Base-by-base conservation (phyloP, 2,113 vertebrate species). In the Aleadryas rufinucha region DNA sequence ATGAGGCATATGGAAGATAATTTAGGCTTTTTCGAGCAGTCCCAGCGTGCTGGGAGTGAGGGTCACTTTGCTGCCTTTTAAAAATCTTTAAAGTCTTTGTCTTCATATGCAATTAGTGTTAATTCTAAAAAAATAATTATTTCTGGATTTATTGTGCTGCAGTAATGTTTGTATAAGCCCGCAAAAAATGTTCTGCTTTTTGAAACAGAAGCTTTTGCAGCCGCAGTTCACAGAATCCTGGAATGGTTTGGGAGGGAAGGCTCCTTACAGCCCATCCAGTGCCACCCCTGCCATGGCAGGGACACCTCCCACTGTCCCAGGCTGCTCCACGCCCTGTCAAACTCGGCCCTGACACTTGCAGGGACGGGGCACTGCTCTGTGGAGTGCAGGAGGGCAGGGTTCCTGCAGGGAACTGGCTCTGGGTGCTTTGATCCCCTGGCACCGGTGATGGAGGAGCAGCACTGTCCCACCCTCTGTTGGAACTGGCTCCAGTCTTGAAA, bases 241-340 rank as follows among this genome's bases (percentile, higher is more conserved):
- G 86, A 15, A 14, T 3, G 44, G 23, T 74, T 52, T 52, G 33
- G 44, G 10, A 19, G 16, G 57, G 22, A 56, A 80, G 59, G 35
- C 49, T 35, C 42, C 31, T 35, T 2, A 22, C 8, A 72, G 27
- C 39, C 1, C 53, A 22, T 6, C 16, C 35, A 5, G 18, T 45
- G 1, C 16, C 45, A 15, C 6, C 84, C 83, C 30, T 45, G 47
- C 35, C 45, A 4, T 7, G 71, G 49, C 53, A 68, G 61, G 45
- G 45, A 31, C 72, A 44, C 6, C 33, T 27, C 1, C 17, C 26
- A 0, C 5, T 8, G 0, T 11, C 9, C 63, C 63, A 45, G 45
- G 72, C 0, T 23, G 54, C 22, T 69, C 18, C 44, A 2, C 24
- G 16, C 11, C 42, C 26, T 1, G 2, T 9, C 7, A 4, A 37